phyloP scores from a whole-genome alignment of 2,797 vertebrate species.

The Pempheris klunzingeri region DNA sequence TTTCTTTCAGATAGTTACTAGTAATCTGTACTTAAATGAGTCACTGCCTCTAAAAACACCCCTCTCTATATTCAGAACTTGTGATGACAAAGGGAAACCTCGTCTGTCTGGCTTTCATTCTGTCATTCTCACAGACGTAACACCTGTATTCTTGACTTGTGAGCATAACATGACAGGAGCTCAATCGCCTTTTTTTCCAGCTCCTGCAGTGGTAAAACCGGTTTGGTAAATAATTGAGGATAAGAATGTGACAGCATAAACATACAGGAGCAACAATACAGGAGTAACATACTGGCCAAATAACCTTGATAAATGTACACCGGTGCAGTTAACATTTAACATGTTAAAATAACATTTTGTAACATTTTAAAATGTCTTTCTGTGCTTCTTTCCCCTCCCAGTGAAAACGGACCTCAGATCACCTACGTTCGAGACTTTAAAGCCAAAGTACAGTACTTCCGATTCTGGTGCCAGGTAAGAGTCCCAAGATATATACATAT shows the following conservation, averaged over 20 bases:
- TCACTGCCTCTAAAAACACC: constrained; percentile 12
- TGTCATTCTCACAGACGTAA: background rate
- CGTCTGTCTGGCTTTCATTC: background rate
- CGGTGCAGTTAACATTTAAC: too few species aligned
- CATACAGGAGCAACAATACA: background rate
- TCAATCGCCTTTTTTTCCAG: background rate
- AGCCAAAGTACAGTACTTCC: constrained; percentile 98
- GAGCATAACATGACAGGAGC: background rate
- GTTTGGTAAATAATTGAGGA: constrained; percentile 45
- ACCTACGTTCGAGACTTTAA: constrained; percentile 99
- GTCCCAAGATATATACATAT: too few species aligned
- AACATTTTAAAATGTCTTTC: background rate
- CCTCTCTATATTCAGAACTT: constrained; percentile 38
- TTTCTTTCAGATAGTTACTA: background rate
- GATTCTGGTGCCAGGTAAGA: constrained; percentile 98
- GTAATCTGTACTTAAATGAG: background rate
- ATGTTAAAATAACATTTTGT: background rate
- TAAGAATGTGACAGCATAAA: constrained; percentile 18
- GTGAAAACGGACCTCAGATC: constrained; percentile 98
- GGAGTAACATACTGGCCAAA: background rate
- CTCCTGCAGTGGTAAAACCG: constrained; percentile 38
- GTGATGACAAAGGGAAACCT: constrained; percentile 28
- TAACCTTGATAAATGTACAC: background rate
- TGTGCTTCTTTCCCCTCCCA: constrained; percentile 36
- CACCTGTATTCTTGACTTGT: constrained; percentile 20